Evolutionary conservation across 2,113 vertebrate species (phyloP).

Genomic region (Anoplopoma fimbria): DNA sequence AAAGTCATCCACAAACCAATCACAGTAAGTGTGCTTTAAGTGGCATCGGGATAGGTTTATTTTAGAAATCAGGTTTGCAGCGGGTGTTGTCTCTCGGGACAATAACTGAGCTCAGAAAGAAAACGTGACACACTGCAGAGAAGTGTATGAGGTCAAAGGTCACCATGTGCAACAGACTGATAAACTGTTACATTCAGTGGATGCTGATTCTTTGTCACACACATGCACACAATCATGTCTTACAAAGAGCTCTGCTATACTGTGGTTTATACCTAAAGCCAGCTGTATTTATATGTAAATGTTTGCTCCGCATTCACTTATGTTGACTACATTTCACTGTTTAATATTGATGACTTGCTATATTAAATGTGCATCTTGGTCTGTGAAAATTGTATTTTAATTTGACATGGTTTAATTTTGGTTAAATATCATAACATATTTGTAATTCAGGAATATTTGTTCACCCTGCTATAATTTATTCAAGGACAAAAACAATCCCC

Average conservation of each 20-base stretch:
- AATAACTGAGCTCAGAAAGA: not conserved
- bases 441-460: not conserved
- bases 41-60: not conserved
- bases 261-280: not conserved
- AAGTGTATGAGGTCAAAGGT: conserved; percentile 3
- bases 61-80: not conserved
- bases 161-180: conserved; percentile 11
- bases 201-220: not conserved
- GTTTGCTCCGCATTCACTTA: not conserved
- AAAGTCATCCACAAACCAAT: not conserved
- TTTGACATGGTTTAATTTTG: not conserved
- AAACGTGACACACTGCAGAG: not conserved
- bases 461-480: not conserved
- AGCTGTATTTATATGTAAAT: not conserved
- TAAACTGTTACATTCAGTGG: not conserved
- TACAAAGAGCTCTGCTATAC: not conserved
- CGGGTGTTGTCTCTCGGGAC: not conserved
- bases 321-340: not conserved
- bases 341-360: not conserved
- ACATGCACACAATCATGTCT: not conserved
- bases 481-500: not conserved
- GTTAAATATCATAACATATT: not conserved
- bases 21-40: not conserved
- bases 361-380: not conserved
- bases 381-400: not conserved